These are phyloP conservation scores for Lithobates pipiens DNA, from an alignment of 2,797 vertebrate species.

Conservation along the genomic window DNA sequence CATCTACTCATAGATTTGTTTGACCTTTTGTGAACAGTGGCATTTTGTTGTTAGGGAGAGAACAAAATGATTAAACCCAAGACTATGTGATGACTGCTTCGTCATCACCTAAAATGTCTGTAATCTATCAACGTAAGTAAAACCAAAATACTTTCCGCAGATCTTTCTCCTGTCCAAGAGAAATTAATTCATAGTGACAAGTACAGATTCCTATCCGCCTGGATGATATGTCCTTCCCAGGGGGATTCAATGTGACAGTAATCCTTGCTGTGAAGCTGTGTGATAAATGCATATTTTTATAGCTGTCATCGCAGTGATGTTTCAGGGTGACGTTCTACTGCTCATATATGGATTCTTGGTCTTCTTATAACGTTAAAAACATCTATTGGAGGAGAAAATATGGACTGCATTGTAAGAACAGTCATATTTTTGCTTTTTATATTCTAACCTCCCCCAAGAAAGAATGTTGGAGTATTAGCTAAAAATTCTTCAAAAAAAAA, in stretches of 20 bases:
- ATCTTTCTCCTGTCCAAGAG: background rate
- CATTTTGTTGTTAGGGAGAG: background rate
- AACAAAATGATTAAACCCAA: background rate
- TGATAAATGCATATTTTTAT: conserved; percentile 36
- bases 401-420: too few species aligned
- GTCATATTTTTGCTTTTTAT: too few species aligned
- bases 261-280: conserved; percentile 7
- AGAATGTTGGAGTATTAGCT: too few species aligned
- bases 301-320: background rate
- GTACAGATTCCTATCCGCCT: conserved; percentile 35
- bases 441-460: too few species aligned
- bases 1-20: background rate
- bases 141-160: conserved; percentile 6
- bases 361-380: too few species aligned
- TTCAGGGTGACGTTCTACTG: background rate
- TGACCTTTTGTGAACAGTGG: background rate
- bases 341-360: background rate
- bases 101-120: conserved; percentile 2
- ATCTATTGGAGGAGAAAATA: too few species aligned
- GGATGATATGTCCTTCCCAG: conserved; percentile 34
- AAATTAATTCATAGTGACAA: conserved; percentile 44
- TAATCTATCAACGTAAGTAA: background rate
- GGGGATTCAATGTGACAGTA: conserved; percentile 29
- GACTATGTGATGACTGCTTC: background rate
- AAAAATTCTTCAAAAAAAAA: too few species aligned